Base-by-base conservation (phyloP, 2,113 vertebrate species). In the Coreoperca whiteheadi region DNA sequence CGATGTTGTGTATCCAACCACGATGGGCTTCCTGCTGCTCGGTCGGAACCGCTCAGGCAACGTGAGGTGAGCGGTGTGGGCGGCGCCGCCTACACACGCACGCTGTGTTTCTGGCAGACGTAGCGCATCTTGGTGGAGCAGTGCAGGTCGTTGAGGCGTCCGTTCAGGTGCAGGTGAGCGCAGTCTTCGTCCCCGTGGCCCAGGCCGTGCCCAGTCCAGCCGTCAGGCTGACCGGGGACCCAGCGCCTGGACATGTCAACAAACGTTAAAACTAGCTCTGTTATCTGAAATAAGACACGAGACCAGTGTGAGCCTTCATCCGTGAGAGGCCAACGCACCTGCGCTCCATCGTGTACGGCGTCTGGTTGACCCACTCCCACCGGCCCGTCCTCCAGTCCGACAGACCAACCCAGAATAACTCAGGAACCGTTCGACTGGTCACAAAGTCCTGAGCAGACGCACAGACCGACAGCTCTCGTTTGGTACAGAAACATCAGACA, bases 321-420 rank as follows among this genome's bases (percentile, higher is more conserved):
- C 1, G 37, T 39, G 37, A 39, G 41, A 12, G 41, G 41, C 11
- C 4, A 15, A 48, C 46, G 11, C 23, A 88, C 86, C 86, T 85
- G 74, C 28, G 69, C 25, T 79, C 51, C 0, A 85, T 20, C 0
- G 1, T 71, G 59, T 88, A 51, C 2, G 78, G 82, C 0, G 64
- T 88, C 30, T 37, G 64, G 70, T 85, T 85, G 25, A 88, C 70
- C 86, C 86, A 88, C 74, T 88, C 86, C 86, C 86, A 88, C 65
- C 3, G 63, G 18, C 86, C 82, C 0, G 74, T 84, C 32, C 82
- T 74, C 28, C 37, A 30, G 4, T 85, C 59, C 21, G 74, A 60
- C 56, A 88, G 50, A 21, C 86, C 86, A 0, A 85, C 12, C 86
- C 86, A 88, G 78, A 25, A 82, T 0, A 9, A 2, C 0, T 12